A percentile compares a stretch with the other conserved stretches of the same genome.
Conservation (phyloP, 2,113 vertebrate genomes). For the Pseudolaguvia tuberculata region DNA sequence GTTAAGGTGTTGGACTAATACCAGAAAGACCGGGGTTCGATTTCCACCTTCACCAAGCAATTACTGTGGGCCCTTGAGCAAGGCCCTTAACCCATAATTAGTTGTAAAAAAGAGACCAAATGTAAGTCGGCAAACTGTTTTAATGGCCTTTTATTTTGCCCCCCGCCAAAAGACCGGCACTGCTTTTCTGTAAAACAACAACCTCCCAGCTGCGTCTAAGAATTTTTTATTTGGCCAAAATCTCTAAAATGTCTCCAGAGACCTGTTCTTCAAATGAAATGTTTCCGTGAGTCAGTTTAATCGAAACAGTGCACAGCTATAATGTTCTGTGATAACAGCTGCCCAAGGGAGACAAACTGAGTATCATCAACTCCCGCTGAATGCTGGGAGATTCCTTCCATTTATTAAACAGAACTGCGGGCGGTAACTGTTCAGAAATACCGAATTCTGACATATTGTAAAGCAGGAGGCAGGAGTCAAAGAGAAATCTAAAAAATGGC, state of each 20-base stretch:
- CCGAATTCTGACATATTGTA: neutral
- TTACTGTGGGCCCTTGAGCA: too few species aligned
- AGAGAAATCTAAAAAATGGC: too few species aligned
- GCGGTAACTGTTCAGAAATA: neutral
- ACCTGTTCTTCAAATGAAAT: constrained; percentile 8
- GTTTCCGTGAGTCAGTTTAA: constrained; percentile 18
- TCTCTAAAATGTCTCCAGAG: neutral
- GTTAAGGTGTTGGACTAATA: too few species aligned
- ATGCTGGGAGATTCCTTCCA: neutral
- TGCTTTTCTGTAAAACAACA: neutral
- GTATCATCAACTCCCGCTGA: neutral
- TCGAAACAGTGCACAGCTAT: constrained; percentile 7
- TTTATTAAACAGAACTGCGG: neutral
- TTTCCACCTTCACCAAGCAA: too few species aligned
- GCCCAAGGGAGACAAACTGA: neutral
- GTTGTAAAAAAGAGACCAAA: too few species aligned
- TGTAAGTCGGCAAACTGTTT: too few species aligned
- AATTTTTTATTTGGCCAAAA: neutral
- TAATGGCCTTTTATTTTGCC: too few species aligned
- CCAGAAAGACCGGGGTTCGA: too few species aligned
- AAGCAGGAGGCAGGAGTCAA: neutral
- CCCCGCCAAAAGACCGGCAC: neutral
- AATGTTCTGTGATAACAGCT: constrained; percentile 3
- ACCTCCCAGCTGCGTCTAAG: neutral
- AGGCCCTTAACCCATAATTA: too few species aligned